Evolutionary conservation across 2,888 invertebrate genomes (phyloP), one percentile per base, ranked within the genome.

Genomic region (Podotricha telesiphe): DNA sequence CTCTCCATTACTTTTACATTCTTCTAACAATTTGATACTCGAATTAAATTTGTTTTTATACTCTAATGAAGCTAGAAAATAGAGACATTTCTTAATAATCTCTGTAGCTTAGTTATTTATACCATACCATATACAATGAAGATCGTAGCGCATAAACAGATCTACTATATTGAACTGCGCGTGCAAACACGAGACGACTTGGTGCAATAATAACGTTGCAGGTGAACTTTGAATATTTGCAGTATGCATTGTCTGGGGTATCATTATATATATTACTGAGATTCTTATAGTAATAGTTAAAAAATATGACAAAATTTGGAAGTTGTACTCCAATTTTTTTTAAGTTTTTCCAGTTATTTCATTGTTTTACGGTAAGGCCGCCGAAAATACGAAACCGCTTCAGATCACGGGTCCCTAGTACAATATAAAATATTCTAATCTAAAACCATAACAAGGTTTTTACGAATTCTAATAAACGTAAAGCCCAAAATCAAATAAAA

Each of bases 101-200:
- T 1, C 55, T 34, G 17, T 11, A 34, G 5, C 17, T 8, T 55
- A 17, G 8, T 13, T 6, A 3, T 17, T 11, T 34, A 37, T 11
- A 55, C 34, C 17, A 65, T 58, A 42, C 66, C 70, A 67, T 8
- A 65, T 58, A 42, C 66, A 70, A 67, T 8, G 68, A 76, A 78
- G 78, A 71, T 71, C 55, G 53, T 56, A 45, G 74, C 71, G 75
- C 73, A 75, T 77, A 77, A 78, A 75, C 76, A 70, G 65, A 65
- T 65, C 63, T 50, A 51, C 67, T 71, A 71, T 71, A 70, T 66
- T 73, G 70, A 69, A 69, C 56, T 69, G 65, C 67, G 59, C 64
- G 69, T 68, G 69, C 66, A 73, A 74, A 75, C 69, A 74, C 62
- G 68, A 74, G 73, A 73, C 73, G 73, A 72, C 72, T 72, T 53